Percentiles rank a stretch among this genome's conserved stretches.
These are phyloP conservation scores for Drosophila helvetica DNA, from an alignment of 2,888 invertebrate genomes.

Conservation along the genomic window DNA sequence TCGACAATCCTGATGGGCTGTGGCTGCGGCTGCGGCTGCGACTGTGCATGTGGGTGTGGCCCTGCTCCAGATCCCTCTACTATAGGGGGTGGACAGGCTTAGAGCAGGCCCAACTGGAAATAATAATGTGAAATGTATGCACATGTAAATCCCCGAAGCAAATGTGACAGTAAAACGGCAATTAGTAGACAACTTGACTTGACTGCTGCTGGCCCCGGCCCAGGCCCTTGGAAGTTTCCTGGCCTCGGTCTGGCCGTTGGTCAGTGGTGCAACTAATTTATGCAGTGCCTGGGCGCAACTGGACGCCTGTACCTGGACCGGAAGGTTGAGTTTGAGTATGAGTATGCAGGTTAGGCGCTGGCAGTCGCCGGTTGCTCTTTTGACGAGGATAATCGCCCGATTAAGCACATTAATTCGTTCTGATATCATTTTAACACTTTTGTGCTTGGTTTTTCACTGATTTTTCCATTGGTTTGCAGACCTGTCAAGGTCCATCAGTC, in stretches of 20 bases:
- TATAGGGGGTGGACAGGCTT: conserved; percentile 26
- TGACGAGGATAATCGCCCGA: conserved; percentile 43
- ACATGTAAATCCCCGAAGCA: conserved; percentile 73
- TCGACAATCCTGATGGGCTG: conserved; percentile 40
- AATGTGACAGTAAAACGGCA: conserved; percentile 75
- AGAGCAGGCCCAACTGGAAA: conserved; percentile 51
- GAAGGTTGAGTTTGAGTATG: conserved; percentile 1
- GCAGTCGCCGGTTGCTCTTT: conserved; percentile 9
- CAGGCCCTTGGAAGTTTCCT: conserved; percentile 53
- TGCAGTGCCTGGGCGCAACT: conserved; percentile 19
- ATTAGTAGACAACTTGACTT: conserved; percentile 63
- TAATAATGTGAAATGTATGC: conserved; percentile 65
- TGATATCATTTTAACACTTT: conserved; percentile 32
- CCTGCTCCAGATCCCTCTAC: conserved; percentile 14
- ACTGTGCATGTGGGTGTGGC: conserved; percentile 20
- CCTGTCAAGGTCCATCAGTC: neutral
- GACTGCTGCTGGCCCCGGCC: conserved; percentile 20
- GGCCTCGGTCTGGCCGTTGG: conserved; percentile 14
- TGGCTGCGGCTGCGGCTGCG: conserved; percentile 15
- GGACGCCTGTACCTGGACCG: conserved; percentile 1
- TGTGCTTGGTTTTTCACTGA: neutral
- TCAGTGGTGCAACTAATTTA: conserved; percentile 27
- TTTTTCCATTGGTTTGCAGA: neutral
- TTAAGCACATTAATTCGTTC: conserved; percentile 51
- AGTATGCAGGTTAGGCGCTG: neutral